These are phyloP conservation scores for Ptilonorhynchus violaceus DNA, from an alignment of 2,113 vertebrate genomes.

Conservation along the genomic window DNA sequence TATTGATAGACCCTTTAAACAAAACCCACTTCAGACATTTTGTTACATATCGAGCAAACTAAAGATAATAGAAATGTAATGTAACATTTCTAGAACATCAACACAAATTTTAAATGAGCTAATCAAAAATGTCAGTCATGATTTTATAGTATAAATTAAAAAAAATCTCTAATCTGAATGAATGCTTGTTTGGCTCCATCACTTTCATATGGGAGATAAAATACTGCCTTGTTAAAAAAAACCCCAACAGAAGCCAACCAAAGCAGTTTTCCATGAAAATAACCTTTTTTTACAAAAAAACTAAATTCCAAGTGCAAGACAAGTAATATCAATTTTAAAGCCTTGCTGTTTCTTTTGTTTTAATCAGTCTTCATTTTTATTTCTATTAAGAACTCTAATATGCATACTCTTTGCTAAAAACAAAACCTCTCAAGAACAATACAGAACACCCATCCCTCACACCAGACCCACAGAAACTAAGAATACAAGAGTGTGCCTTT, in stretches of 20 bases:
- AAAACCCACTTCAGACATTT: neutral
- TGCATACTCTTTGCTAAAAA: neutral
- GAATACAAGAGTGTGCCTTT: neutral
- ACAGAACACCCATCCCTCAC: neutral
- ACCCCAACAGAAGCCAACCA: neutral
- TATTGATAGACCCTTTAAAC: neutral
- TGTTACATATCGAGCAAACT: neutral
- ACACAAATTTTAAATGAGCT: neutral
- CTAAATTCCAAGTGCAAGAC: neutral
- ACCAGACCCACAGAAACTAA: neutral
- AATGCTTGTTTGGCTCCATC: neutral
- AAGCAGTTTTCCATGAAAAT: neutral
- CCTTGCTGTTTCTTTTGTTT: neutral
- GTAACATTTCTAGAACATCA: neutral
- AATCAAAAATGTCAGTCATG: neutral
- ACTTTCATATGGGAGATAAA: neutral
- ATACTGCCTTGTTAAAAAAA: neutral
- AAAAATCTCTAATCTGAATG: neutral
- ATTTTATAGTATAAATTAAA: neutral
- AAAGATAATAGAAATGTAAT: neutral
- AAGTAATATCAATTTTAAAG: neutral
- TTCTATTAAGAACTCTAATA: neutral
- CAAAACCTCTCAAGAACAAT: neutral
- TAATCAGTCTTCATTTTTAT: neutral
- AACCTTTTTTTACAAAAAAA: neutral